Evolutionary conservation across 1,140 invertebrate genomes (phyloP).

Genomic region (Tribolium madens): DNA sequence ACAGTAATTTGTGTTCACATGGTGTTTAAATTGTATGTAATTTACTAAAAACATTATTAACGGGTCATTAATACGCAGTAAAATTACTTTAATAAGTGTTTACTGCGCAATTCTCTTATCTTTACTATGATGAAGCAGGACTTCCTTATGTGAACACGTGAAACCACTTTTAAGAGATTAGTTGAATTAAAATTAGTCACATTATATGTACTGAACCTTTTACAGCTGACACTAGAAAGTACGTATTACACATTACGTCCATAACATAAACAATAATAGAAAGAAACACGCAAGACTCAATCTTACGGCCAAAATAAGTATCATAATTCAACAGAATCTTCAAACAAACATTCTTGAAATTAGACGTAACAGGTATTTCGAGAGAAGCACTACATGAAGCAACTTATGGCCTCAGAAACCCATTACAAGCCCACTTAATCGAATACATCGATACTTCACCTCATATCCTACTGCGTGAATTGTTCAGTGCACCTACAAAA

Average conservation of each 20-base stretch:
- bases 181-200: background rate
- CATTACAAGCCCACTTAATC: slow-evolving; percentile 36
- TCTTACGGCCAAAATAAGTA: background rate
- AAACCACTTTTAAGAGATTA: background rate
- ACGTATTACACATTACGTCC: background rate
- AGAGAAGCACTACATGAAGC: slow-evolving; percentile 3
- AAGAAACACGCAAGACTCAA: background rate
- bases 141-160: background rate
- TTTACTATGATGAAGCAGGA: background rate
- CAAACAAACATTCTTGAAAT: slow-evolving; percentile 17
- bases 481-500: slow-evolving; percentile 21
- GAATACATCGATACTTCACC: slow-evolving; percentile 36
- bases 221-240: background rate
- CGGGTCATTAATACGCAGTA: background rate
- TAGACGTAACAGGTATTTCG: slow-evolving; percentile 17
- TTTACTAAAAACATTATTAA: background rate
- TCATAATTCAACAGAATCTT: slow-evolving; percentile 4
- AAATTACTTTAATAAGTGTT: background rate
- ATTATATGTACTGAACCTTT: background rate
- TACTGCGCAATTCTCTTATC: background rate
- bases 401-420: slow-evolving; percentile 31
- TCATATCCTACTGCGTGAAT: slow-evolving; percentile 28
- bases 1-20: background rate
- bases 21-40: background rate
- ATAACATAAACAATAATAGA: background rate